A percentile compares a stretch with the other conserved stretches of the same genome.
phyloP scores from a whole-genome alignment of 2,888 invertebrate genomes.

The Oscheius sp. region DNA sequence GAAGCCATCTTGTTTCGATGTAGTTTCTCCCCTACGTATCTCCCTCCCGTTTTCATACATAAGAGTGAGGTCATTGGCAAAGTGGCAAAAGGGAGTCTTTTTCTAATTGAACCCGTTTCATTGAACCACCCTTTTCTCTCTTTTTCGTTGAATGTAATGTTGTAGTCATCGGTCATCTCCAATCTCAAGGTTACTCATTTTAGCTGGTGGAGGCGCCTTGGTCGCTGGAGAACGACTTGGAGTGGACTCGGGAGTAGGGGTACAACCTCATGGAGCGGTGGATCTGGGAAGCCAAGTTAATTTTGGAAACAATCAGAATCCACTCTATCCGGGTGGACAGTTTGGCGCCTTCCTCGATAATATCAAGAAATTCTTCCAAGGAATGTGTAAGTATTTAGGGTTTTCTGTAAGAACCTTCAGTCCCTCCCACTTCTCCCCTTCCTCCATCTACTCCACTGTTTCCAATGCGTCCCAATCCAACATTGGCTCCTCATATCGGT shows the following conservation, averaged over 20 bases:
- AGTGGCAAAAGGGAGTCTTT: no score
- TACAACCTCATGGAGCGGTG: slow-evolving; percentile 33
- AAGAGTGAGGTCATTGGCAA: no score
- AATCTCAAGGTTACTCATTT: neutral
- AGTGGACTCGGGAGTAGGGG: slow-evolving; percentile 41
- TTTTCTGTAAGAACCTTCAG: neutral
- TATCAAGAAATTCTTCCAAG: slow-evolving; percentile 44
- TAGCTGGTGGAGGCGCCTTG: slow-evolving; percentile 42
- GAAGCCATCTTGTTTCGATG: no score
- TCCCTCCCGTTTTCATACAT: no score
- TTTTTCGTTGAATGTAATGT: no score
- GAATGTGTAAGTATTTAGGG: slow-evolving; percentile 29
- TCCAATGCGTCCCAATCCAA: slow-evolving; percentile 1
- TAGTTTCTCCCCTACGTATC: no score
- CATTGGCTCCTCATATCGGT: slow-evolving; percentile 6
- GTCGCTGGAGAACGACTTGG: slow-evolving; percentile 58
- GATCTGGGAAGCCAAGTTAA: slow-evolving; percentile 47
- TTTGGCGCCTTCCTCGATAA: slow-evolving; percentile 50
- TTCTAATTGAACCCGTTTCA: no score
- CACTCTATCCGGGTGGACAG: slow-evolving; percentile 49
- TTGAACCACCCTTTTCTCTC: no score
- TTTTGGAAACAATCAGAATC: slow-evolving; percentile 34
- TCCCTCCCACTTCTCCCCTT: slow-evolving; percentile 17
- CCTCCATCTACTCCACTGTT: neutral
- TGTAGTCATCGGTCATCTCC: no score